Percentiles rank a stretch among this genome's conserved stretches.
These are phyloP conservation scores for Aphodius granarius DNA, from an alignment of 2,888 invertebrate species.

Conservation along the genomic window DNA sequence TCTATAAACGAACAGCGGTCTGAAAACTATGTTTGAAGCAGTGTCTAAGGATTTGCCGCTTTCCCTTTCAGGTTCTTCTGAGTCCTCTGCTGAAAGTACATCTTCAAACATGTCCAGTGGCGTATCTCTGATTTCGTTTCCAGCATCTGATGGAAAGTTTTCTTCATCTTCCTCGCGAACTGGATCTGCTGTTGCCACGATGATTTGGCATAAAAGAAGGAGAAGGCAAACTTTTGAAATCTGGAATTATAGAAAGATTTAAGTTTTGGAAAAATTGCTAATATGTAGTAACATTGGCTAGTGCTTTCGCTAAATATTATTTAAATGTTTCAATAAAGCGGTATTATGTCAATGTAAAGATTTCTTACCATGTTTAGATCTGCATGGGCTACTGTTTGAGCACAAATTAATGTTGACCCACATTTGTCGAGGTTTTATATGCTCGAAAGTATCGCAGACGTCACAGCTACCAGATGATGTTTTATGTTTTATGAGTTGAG, in stretches of 20 bases:
- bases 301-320: too few species aligned
- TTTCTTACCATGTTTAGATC: background rate
- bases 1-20: constrained; percentile 18
- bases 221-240: background rate
- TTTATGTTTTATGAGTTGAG: too few species aligned
- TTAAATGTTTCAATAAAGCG: too few species aligned
- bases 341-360: too few species aligned
- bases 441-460: background rate
- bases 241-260: background rate
- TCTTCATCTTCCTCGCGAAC: background rate
- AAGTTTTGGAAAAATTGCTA: background rate
- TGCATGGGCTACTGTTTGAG: background rate
- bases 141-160: background rate
- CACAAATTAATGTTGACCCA: background rate
- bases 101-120: background rate
- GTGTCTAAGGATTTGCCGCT: constrained; percentile 19
- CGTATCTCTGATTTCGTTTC: background rate
- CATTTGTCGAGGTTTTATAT: background rate
- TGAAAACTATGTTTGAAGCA: constrained; percentile 12
- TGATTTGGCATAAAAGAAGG: background rate
- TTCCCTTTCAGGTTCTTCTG: background rate
- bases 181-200: background rate
- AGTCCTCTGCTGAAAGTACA: background rate
- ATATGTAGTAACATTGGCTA: too few species aligned
- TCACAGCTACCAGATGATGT: background rate